These are phyloP conservation scores for Gobio gobio DNA, from an alignment of 2,113 vertebrate genomes.

Conservation along the genomic window DNA sequence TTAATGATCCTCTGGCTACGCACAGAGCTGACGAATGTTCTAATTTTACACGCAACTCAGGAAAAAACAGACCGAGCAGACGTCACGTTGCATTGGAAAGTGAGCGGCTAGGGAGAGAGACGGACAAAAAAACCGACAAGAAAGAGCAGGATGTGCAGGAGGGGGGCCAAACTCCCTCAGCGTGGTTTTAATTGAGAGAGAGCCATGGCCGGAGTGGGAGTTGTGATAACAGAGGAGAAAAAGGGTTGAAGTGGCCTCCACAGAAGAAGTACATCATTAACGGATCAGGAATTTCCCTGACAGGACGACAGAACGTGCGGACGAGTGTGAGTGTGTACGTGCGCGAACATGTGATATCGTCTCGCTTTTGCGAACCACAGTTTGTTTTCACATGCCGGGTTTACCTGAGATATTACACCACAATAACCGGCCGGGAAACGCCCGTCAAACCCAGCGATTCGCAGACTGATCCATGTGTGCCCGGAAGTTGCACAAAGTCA, in stretches of 20 bases:
- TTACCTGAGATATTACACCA: not conserved
- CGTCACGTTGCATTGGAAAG: constrained; percentile 40
- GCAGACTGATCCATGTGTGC: not conserved
- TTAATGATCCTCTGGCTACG: constrained; percentile 41
- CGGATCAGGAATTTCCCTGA: constrained; percentile 46
- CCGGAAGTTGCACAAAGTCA: not conserved
- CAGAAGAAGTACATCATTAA: constrained; percentile 33
- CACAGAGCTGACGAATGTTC: constrained; percentile 45
- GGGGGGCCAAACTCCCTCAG: not conserved
- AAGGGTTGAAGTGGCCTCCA: constrained; percentile 40
- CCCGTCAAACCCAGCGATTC: not conserved
- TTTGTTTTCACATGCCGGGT: constrained; percentile 9
- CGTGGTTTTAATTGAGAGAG: constrained; percentile 43
- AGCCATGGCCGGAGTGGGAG: constrained; percentile 47
- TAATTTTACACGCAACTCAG: constrained; percentile 55
- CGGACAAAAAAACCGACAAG: not conserved
- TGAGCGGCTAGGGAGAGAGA: not conserved
- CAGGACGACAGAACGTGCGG: not conserved
- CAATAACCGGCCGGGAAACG: not conserved
- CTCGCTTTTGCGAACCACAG: not conserved
- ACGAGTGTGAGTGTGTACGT: constrained; percentile 11
- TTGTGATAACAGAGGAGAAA: constrained; percentile 39
- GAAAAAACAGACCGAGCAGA: constrained; percentile 49
- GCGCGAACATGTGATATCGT: not conserved
- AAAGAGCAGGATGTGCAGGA: constrained; percentile 47